phyloP scores from a whole-genome alignment of 2,888 invertebrate genomes.

The Anoplius nigerrimus region DNA sequence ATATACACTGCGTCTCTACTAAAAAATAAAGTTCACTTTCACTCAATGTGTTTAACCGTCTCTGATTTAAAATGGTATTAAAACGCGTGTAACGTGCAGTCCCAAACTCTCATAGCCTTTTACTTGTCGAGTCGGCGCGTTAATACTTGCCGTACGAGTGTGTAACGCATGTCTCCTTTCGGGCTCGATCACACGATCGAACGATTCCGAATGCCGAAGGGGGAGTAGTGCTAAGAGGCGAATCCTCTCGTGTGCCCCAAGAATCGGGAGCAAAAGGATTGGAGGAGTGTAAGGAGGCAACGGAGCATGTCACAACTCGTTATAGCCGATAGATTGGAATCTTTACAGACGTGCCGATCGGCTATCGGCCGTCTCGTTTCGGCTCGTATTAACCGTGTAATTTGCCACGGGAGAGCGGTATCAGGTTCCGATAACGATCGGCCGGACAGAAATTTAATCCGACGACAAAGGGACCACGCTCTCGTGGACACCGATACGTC shows the following conservation, averaged over 20 bases:
- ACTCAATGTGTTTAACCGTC: too few species aligned
- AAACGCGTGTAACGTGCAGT: too few species aligned
- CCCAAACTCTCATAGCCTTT: neutral
- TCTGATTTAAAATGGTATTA: too few species aligned
- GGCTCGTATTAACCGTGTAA: slow-evolving; percentile 44
- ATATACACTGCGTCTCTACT: too few species aligned
- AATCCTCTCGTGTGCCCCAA: slow-evolving; percentile 24
- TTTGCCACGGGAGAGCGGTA: slow-evolving; percentile 37
- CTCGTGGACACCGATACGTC: slow-evolving; percentile 13
- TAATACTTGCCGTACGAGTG: slow-evolving; percentile 17
- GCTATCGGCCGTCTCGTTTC: slow-evolving; percentile 6
- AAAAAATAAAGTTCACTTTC: too few species aligned
- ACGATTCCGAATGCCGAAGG: slow-evolving; percentile 40
- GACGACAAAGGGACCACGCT: slow-evolving; percentile 13
- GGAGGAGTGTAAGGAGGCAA: slow-evolving; percentile 47
- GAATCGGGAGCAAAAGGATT: slow-evolving; percentile 50
- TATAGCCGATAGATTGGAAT: slow-evolving; percentile 54
- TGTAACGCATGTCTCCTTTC: slow-evolving; percentile 17
- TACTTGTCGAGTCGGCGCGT: slow-evolving; percentile 34
- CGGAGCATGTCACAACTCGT: slow-evolving; percentile 55
- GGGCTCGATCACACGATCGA: slow-evolving; percentile 54
- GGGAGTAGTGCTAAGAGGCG: slow-evolving; percentile 13
- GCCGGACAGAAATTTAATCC: slow-evolving; percentile 32
- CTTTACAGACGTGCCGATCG: slow-evolving; percentile 49
- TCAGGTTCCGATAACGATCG: slow-evolving; percentile 27